Conservation (phyloP, 2,888 invertebrate species). For the Mechanitis mazaeus region DNA sequence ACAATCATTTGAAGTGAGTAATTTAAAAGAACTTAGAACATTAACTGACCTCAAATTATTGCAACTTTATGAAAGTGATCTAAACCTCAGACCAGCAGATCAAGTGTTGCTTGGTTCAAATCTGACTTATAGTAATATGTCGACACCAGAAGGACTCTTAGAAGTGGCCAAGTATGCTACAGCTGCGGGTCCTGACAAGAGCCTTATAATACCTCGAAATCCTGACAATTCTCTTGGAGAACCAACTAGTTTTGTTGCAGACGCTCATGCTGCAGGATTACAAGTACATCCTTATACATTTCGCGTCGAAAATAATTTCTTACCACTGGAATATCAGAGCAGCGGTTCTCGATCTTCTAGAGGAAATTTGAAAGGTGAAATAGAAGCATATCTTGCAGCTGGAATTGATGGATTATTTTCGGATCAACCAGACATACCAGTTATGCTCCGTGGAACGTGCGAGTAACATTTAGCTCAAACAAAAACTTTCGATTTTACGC, state of each 20-base stretch:
- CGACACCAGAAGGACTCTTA: slow-evolving; percentile 54
- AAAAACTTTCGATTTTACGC: not conserved
- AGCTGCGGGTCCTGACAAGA: slow-evolving; percentile 64
- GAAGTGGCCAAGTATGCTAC: slow-evolving; percentile 61
- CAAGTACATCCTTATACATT: slow-evolving; percentile 68
- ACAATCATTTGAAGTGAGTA: slow-evolving; percentile 66
- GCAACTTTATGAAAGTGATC: slow-evolving; percentile 46
- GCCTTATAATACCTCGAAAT: slow-evolving; percentile 57
- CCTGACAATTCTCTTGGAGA: slow-evolving; percentile 45
- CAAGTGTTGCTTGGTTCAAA: slow-evolving; percentile 45
- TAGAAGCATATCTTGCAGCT: slow-evolving; percentile 49
- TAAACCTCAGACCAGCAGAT: slow-evolving; percentile 49
- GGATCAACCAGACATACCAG: slow-evolving; percentile 61
- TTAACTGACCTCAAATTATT: slow-evolving; percentile 57
- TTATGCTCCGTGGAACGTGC: slow-evolving; percentile 45
- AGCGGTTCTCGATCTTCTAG: slow-evolving; percentile 39
- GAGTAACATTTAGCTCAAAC: slow-evolving; percentile 4
- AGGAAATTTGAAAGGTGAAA: slow-evolving; percentile 54
- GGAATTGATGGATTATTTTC: slow-evolving; percentile 65
- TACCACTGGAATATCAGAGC: slow-evolving; percentile 56
- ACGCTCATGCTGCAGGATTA: slow-evolving; percentile 59
- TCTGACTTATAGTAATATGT: slow-evolving; percentile 62
- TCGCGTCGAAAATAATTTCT: slow-evolving; percentile 56
- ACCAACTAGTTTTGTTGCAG: slow-evolving; percentile 51
- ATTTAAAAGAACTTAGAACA: slow-evolving; percentile 55